phyloP scores from a whole-genome alignment of 2,888 invertebrate genomes.

The Ecdyonurus torrentis region DNA sequence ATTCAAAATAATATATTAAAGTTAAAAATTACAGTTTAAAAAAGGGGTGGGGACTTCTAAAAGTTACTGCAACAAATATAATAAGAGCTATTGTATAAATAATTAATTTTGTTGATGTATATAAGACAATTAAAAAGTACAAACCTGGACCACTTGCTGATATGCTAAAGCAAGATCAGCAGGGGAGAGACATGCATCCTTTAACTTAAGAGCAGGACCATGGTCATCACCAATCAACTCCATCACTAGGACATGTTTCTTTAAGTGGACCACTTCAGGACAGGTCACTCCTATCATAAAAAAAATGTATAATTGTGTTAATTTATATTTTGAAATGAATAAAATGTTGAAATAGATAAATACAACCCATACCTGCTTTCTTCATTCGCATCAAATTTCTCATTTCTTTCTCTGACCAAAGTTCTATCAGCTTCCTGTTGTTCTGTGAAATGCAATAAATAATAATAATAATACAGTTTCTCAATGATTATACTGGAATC shows the following conservation, averaged over 20 bases:
- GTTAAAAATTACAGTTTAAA: no score
- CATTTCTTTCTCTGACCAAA: slow-evolving; percentile 45
- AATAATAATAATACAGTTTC: no score
- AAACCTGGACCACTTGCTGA: slow-evolving; percentile 27
- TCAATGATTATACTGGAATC: no score
- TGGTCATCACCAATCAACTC: slow-evolving; percentile 36
- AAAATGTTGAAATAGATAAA: neutral
- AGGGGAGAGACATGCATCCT: slow-evolving; percentile 26
- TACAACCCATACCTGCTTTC: slow-evolving; percentile 4
- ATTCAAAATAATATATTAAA: no score
- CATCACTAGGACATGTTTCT: slow-evolving; percentile 39
- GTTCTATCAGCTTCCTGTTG: slow-evolving; percentile 34
- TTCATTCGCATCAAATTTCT: slow-evolving; percentile 34
- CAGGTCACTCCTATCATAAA: slow-evolving; percentile 19
- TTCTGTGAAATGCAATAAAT: no score
- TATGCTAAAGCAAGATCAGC: slow-evolving; percentile 29
- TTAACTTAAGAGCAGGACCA: slow-evolving; percentile 35
- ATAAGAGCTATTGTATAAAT: no score
- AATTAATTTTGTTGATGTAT: no score
- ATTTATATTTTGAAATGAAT: neutral
- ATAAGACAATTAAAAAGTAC: no score
- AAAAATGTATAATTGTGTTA: neutral
- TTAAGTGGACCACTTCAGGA: slow-evolving; percentile 33
- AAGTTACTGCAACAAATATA: no score
- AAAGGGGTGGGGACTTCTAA: no score